Base-by-base conservation (phyloP, 2,888 invertebrate genomes). In the Hofmannophila pseudospretella region DNA sequence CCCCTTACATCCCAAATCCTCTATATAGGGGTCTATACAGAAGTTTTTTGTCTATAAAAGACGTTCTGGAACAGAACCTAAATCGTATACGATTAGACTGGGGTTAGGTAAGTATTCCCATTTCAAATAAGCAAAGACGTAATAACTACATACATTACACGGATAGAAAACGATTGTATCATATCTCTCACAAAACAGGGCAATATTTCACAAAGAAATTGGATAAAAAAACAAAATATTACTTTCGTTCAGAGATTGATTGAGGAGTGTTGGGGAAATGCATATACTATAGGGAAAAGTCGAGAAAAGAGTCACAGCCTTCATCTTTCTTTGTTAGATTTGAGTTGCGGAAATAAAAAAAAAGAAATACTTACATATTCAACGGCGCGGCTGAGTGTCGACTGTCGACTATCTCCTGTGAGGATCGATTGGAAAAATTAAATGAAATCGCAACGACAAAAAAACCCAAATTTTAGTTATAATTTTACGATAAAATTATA, bases 141-240 rank as follows among this genome's bases (percentile, higher is more conserved):
- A 23, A 23, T n/a, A 23, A 23, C 8, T 23, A 7, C 29, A 29
- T 12, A 7, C 29, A 29, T 12, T 13, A 14, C 29, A 29, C n/a
- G 14, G 7, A 29, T 29, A 14, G 34, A 41, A 23, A 35, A 20
- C 16, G 22, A 19, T 23, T 23, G 26, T 14, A 31, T 34, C 25
- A 29, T 32, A 28, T 28, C 20, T 33, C 41, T 41, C 23, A 23
- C 29, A 35, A 39, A 54, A 52, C 41, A 61, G 49, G n/a, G 59
- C 58, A 56, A 69, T 66, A 64, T 62, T 55, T 65, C 63, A 60
- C 51, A 51, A 44, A 39, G 49, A 59, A 63, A 68, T 67, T 64
- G 63, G 61, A 63, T 63, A 48, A 51, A 63, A 20, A 60, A 65
- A 64, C 56, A 58, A 62, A 65, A 58, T 58, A 63, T 65, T 53